Evolutionary conservation across 2,888 invertebrate genomes (phyloP).

Genomic region (Euplexia lucipara): DNA sequence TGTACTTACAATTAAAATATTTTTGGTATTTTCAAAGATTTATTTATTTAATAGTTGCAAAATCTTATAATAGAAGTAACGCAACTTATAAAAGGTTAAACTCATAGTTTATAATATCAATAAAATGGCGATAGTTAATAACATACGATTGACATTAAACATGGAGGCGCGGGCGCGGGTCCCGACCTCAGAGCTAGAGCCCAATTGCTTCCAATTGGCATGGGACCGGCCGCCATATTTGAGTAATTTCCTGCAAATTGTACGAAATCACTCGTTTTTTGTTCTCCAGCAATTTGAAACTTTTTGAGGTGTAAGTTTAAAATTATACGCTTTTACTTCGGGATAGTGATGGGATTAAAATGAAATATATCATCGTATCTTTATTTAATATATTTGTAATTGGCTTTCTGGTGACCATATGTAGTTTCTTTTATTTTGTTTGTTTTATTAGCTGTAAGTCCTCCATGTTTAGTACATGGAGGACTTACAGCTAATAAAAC

Average conservation of each 20-base stretch:
- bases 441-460: too few species aligned
- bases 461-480: too few species aligned
- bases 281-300: constrained; percentile 34
- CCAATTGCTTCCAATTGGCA: constrained; percentile 80
- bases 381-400: too few species aligned
- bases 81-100: background rate
- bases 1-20: too few species aligned
- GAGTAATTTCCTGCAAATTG: constrained; percentile 41
- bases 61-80: background rate
- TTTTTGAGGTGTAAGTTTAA: constrained; percentile 24
- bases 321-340: constrained; percentile 1
- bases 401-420: too few species aligned
- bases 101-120: constrained; percentile 11
- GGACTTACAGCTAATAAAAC: too few species aligned
- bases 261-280: constrained; percentile 50
- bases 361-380: background rate
- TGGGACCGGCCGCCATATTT: constrained; percentile 56
- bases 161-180: constrained; percentile 45
- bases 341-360: background rate
- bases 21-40: too few species aligned
- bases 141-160: constrained; percentile 60
- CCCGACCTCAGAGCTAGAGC: constrained; percentile 72
- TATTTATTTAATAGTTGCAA: too few species aligned
- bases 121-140: constrained; percentile 42
- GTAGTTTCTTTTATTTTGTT: too few species aligned